Conservation (phyloP, 1,140 invertebrate genomes). For the Dysdera silvatica region DNA sequence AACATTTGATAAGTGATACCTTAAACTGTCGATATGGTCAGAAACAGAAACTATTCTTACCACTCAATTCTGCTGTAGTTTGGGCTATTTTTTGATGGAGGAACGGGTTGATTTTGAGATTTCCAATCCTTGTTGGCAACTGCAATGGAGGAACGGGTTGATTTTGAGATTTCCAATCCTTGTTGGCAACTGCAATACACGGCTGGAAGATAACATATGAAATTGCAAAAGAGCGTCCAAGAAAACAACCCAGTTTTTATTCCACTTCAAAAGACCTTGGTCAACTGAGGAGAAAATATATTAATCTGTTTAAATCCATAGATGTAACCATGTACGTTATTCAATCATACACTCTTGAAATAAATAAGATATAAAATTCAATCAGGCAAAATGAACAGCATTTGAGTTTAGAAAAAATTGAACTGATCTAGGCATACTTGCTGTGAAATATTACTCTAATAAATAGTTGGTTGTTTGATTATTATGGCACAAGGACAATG, state of each 20-base stretch:
- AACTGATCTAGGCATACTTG: too few relatives aligned
- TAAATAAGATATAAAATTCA: neutral
- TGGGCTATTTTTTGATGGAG: constrained; percentile 35
- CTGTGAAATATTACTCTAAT: too few relatives aligned
- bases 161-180: constrained; percentile 71
- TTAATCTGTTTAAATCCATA: neutral
- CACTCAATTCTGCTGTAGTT: constrained; percentile 25
- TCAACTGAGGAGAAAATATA: constrained; percentile 42
- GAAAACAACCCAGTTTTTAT: constrained; percentile 82
- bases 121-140: too few relatives aligned
- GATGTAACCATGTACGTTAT: neutral
- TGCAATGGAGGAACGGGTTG: constrained; percentile 58
- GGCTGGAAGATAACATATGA: constrained; percentile 65
- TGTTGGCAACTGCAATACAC: constrained; percentile 77
- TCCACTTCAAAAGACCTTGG: constrained; percentile 65
- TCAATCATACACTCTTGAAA: too few relatives aligned
- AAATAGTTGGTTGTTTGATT: too few relatives aligned
- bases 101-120: too few relatives aligned
- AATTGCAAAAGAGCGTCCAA: constrained; percentile 94
- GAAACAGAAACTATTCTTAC: constrained; percentile 1
- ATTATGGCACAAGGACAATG: too few relatives aligned
- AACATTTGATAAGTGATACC: too few relatives aligned
- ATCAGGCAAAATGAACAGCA: neutral
- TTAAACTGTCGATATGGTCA: too few relatives aligned
- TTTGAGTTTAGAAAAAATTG: too few relatives aligned